A percentile compares a stretch with the other conserved stretches of the same genome.
Evolutionary conservation across 2,797 vertebrate genomes (phyloP).

Genomic region (Melanotaenia maccullochi): DNA sequence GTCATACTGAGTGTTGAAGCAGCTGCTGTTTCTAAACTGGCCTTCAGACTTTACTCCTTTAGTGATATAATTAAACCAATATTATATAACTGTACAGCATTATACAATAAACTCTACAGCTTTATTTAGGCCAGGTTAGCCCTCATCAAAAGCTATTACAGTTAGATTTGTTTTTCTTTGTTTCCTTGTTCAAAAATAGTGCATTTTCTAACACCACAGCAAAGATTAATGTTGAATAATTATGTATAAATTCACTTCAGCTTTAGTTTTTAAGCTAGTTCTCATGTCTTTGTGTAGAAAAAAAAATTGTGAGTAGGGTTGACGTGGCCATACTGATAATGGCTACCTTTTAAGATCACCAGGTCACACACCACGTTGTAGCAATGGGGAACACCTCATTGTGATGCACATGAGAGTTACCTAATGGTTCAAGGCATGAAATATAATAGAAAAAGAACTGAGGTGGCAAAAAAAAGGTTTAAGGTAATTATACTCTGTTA

Average conservation of each 20-base stretch:
- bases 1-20: neutral
- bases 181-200: neutral
- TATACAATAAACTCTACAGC: neutral
- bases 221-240: neutral
- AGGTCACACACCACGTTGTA: constrained; percentile 27
- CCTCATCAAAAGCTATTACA: neutral
- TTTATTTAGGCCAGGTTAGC: neutral
- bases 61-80: neutral
- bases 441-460: constrained; percentile 66
- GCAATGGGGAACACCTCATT: constrained; percentile 49
- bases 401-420: constrained; percentile 57
- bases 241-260: neutral
- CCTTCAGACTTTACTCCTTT: neutral
- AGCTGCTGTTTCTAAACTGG: neutral
- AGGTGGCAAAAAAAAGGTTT: constrained; percentile 69
- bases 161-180: neutral
- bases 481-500: constrained; percentile 75
- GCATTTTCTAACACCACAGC: neutral
- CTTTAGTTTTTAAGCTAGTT: constrained; percentile 9
- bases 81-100: neutral
- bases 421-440: constrained; percentile 35
- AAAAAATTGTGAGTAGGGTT: neutral
- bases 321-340: constrained; percentile 31
- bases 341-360: constrained; percentile 31
- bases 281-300: neutral